Evolutionary conservation across 2,113 vertebrate genomes (phyloP).

Genomic region (Sinocyclocheilus anshuiensis): DNA sequence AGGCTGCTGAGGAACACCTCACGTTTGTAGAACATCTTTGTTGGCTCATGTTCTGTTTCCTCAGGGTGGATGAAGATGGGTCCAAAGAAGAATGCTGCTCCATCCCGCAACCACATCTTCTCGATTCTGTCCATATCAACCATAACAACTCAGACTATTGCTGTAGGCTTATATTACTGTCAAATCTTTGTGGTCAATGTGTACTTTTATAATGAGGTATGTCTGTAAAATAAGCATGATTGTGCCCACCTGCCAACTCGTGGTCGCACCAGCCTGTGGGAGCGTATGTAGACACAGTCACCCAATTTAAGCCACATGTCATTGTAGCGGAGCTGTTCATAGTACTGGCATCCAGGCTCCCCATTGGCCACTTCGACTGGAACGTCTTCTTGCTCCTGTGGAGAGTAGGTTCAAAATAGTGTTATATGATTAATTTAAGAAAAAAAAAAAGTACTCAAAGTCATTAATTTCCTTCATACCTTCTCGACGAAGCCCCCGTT

Average conservation of each 20-base stretch:
- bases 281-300: constrained; percentile 94
- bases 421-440: not conserved
- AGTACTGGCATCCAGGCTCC: constrained; percentile 90
- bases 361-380: constrained; percentile 89
- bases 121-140: constrained; percentile 74
- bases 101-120: constrained; percentile 94
- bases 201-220: not conserved
- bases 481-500: constrained; percentile 72
- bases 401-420: too few relatives aligned
- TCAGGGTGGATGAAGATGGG: constrained; percentile 98
- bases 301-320: constrained; percentile 94
- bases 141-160: not conserved
- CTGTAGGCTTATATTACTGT: not conserved
- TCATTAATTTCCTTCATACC: constrained; percentile 59
- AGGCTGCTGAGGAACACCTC: constrained; percentile 96
- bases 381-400: constrained; percentile 92
- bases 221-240: not conserved
- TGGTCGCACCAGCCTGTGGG: constrained; percentile 88
- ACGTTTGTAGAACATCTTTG: constrained; percentile 99
- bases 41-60: constrained; percentile 96
- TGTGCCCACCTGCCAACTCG: constrained; percentile 86
- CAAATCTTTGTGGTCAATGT: not conserved
- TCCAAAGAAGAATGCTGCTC: constrained; percentile 91
- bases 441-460: not conserved
- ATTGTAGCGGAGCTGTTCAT: constrained; percentile 91